Percentiles rank a stretch among this genome's conserved stretches.
Conservation (phyloP, 2,113 vertebrate genomes). For the Campylomormyrus numenius region DNA sequence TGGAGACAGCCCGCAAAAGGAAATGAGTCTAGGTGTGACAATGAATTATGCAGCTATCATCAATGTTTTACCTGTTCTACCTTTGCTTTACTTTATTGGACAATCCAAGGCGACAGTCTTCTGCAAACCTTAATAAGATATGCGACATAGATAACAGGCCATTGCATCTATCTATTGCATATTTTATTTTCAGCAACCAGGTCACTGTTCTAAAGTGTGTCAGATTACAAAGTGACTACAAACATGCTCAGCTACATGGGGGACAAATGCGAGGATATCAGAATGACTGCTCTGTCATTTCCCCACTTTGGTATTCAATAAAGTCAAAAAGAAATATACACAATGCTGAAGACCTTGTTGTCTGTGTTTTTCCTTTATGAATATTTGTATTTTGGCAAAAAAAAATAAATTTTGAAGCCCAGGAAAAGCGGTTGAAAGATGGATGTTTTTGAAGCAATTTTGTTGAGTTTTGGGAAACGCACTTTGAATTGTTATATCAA, state of each 20-base stretch:
- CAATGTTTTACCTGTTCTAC: conserved; percentile 57
- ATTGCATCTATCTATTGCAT: neutral
- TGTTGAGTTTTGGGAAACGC: neutral
- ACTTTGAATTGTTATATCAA: neutral
- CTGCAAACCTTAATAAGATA: conserved; percentile 2
- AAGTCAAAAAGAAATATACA: neutral
- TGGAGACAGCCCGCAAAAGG: conserved; percentile 65
- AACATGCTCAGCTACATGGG: conserved; percentile 27
- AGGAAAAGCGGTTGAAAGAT: neutral
- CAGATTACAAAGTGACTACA: conserved; percentile 58
- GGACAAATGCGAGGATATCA: neutral
- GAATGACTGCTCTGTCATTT: neutral
- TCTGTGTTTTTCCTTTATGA: neutral
- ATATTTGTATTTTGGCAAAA: neutral
- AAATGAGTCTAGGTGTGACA: conserved; percentile 68
- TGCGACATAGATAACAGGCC: conserved; percentile 53
- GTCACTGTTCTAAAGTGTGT: conserved; percentile 58
- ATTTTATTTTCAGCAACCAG: conserved; percentile 47
- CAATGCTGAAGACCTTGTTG: neutral
- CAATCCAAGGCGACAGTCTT: conserved; percentile 50
- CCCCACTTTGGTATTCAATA: neutral
- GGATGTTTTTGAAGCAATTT: neutral
- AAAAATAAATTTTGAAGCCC: neutral
- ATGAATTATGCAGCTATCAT: conserved; percentile 81
- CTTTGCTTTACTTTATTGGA: conserved; percentile 53